Evolutionary conservation across 1,140 invertebrate species (phyloP).

Genomic region (Campodea augens): DNA sequence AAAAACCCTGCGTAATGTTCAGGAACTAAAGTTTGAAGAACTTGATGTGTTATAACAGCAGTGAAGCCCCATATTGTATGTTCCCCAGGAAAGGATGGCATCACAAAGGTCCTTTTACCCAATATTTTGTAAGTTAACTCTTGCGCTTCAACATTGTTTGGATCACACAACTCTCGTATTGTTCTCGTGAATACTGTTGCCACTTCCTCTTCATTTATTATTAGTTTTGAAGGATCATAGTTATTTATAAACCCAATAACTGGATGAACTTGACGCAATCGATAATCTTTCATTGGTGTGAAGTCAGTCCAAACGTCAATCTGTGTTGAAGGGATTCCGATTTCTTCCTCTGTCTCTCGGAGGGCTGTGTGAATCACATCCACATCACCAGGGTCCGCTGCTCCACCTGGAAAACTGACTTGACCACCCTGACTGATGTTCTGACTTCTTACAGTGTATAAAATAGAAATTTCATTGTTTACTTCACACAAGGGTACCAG

Average conservation of each 20-base stretch:
- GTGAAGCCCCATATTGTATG: background rate
- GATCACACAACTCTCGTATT: background rate
- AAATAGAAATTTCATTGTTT: background rate
- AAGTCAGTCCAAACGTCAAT: background rate
- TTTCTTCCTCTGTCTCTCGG: background rate
- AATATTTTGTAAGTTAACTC: no score
- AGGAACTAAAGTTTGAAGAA: background rate
- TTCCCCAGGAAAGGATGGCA: background rate
- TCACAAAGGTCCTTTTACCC: no score
- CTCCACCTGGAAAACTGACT: background rate
- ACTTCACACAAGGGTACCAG: background rate
- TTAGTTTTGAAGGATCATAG: no score
- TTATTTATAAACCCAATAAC: no score
- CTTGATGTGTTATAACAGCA: background rate
- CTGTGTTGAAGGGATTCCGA: background rate
- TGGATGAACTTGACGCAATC: no score
- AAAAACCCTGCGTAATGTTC: no score
- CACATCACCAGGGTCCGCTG: background rate
- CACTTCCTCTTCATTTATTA: background rate
- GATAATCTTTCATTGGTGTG: background rate
- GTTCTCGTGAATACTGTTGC: background rate
- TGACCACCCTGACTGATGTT: background rate
- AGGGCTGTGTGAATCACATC: background rate
- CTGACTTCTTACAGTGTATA: background rate
- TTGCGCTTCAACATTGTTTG: no score